These are phyloP conservation scores for Hirtodrosophila duncani DNA, from an alignment of 2,888 invertebrate genomes.

Conservation along the genomic window DNA sequence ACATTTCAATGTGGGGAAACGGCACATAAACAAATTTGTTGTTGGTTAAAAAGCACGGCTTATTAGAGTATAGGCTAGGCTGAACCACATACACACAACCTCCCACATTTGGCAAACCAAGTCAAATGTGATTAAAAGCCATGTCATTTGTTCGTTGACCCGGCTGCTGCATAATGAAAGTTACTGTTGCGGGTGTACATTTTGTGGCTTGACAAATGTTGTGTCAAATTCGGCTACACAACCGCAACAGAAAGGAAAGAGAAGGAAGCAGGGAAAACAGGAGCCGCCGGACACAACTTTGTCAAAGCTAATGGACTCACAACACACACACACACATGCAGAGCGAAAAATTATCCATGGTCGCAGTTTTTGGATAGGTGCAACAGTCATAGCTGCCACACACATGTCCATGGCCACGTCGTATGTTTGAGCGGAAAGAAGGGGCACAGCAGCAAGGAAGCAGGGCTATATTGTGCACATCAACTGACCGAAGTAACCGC, in stretches of 20 bases:
- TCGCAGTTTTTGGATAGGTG: constrained; percentile 26
- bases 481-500: constrained; percentile 64
- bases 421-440: constrained; percentile 59
- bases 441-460: constrained; percentile 4
- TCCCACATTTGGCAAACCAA: constrained; percentile 33
- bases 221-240: constrained; percentile 69
- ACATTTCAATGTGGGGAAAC: too few species aligned
- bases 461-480: constrained; percentile 13
- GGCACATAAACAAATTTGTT: too few species aligned
- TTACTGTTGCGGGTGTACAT: constrained; percentile 71
- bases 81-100: constrained; percentile 22
- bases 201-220: constrained; percentile 73
- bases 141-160: constrained; percentile 49
- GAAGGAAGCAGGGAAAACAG: constrained; percentile 4
- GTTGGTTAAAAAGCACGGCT: constrained; percentile 56
- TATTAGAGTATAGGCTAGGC: too few species aligned
- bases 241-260: constrained; percentile 46
- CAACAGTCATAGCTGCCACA: constrained; percentile 19
- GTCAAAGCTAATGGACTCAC: constrained; percentile 71
- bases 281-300: constrained; percentile 54
- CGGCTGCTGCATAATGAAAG: constrained; percentile 71
- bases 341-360: constrained; percentile 60
- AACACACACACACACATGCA: constrained; percentile 17
- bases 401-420: constrained; percentile 21
- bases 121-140: constrained; percentile 52